Base-by-base conservation (phyloP, 2,888 invertebrate genomes). In the Margaritifera margaritifera region DNA sequence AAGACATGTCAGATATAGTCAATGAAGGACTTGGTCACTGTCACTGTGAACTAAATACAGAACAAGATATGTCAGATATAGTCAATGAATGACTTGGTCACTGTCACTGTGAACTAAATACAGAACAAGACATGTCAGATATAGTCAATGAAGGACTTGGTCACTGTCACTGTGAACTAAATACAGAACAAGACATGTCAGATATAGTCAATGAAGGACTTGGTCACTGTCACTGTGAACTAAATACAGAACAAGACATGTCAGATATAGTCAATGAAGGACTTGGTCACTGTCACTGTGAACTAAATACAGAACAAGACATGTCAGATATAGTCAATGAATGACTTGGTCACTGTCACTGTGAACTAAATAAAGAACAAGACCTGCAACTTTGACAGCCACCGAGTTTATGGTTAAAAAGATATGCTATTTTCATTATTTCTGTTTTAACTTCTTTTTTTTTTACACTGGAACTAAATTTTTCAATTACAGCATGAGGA, bases 171-270 rank as follows among this genome's bases (percentile, higher is more conserved):
- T 68, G 97, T 97, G 82, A 99, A 98, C 97, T 98, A 91, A 65
- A 75, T 81, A 73, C 72, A 80, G 64, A 62, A 74, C 42, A 15
- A 25, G 31, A 15, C n/a, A 60, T 19, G 8, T 60, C 31, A 60
- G 8, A 19, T 25, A 19, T 31, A 19, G 15, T 15, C 18, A 18
- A 99, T 93, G 89, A 99, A 99, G 0, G 98, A 95, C 91, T 97
- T 96, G 62, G 97, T 97, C 64, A 98, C 95, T 27, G 95, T 95
- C 56, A 99, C 98, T 68, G 97, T 97, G 82, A 99, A 98, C 97
- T 98, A 91, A 65, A 75, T 81, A 73, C 72, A 80, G 64, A 62
- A 74, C 42, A 15, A 25, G 31, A 15, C n/a, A 60, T 19, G 8
- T 60, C 31, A 60, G 8, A 19, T 25, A 19, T 31, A 19, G 15